These are phyloP conservation scores for Volucella inflata DNA, from an alignment of 2,888 invertebrate species.

Conservation along the genomic window DNA sequence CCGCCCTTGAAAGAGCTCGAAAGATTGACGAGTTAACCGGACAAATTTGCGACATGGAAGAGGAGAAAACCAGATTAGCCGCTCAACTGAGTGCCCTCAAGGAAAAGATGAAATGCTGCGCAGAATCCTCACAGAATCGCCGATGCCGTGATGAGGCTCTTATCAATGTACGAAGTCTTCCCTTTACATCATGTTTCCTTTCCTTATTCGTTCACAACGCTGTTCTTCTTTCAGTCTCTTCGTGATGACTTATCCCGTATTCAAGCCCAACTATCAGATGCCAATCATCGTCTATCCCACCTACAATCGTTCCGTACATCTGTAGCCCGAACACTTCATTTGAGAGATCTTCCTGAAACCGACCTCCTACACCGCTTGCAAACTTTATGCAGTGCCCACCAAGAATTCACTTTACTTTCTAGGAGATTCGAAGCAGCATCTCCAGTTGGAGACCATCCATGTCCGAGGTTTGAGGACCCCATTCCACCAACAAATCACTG, in stretches of 20 bases:
- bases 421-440: constrained; percentile 87
- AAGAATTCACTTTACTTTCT: constrained; percentile 93
- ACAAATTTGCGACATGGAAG: constrained; percentile 91
- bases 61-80: constrained; percentile 87
- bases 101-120: constrained; percentile 81
- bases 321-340: constrained; percentile 89
- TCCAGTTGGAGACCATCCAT: constrained; percentile 82
- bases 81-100: constrained; percentile 81
- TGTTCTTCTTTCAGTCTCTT: constrained; percentile 85
- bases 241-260: constrained; percentile 90
- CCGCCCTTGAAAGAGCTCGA: constrained; percentile 91
- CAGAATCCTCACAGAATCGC: constrained; percentile 82
- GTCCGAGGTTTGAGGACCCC: constrained; percentile 82
- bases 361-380: constrained; percentile 91
- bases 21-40: constrained; percentile 93
- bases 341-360: constrained; percentile 89
- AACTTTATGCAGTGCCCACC: constrained; percentile 93
- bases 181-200: not conserved
- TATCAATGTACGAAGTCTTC: constrained; percentile 80
- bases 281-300: constrained; percentile 90
- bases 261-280: constrained; percentile 90
- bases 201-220: constrained; percentile 78
- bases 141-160: constrained; percentile 83
- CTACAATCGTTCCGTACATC: constrained; percentile 91
- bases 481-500: constrained; percentile 81